Evolutionary conservation across 2,113 vertebrate genomes (phyloP), one percentile per base, ranked within the genome.

Genomic region (Lophotis ruficrista): DNA sequence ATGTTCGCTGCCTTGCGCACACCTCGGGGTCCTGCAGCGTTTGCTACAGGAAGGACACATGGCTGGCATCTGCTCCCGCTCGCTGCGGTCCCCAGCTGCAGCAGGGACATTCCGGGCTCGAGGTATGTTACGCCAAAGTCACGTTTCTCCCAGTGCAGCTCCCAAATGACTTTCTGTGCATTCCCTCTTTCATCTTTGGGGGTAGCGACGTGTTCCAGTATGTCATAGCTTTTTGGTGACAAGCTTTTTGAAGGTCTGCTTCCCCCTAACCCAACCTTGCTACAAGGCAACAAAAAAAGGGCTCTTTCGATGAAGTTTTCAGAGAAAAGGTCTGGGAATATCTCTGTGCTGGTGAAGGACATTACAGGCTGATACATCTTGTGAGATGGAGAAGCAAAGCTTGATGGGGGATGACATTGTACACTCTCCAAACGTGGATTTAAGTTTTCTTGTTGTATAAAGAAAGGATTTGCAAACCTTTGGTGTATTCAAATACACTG

Each of bases 401-500:
- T 13, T 90, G 76, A 56, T 25, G 38, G 30, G 51, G 68, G 54
- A 35, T 83, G 51, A 18, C 16, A 13, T 3, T 58, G 45, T 18
- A 4, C 61, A 5, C 48, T 72, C 62, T 6, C 66, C 56, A 4
- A 81, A 38, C 1, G 6, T 70, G 68, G 76, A n/a, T 92, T 88
- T 93, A 43, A 35, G 24, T 77, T 80, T 86, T 90, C 62, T 94
- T 4, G 0, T 41, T 57, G 50, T 81, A 50, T 88, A 79, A 71
- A 71, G 66, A 53, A 94, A 33, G 75, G 70, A 79, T 88, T 79
- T 89, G 48, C 53, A 87, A 72, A 43, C 76, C 31, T 89, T 54
- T 62, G 25, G 33, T 70, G 22, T 38, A 12, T 51, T 78, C 64
- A 41, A 5, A 51, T 70, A 18, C 6, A 2, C 68, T 3, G 6